A percentile compares a stretch with the other conserved stretches of the same genome.
phyloP scores from a whole-genome alignment of 1,140 invertebrate species.

The Ruditapes philippinarum region DNA sequence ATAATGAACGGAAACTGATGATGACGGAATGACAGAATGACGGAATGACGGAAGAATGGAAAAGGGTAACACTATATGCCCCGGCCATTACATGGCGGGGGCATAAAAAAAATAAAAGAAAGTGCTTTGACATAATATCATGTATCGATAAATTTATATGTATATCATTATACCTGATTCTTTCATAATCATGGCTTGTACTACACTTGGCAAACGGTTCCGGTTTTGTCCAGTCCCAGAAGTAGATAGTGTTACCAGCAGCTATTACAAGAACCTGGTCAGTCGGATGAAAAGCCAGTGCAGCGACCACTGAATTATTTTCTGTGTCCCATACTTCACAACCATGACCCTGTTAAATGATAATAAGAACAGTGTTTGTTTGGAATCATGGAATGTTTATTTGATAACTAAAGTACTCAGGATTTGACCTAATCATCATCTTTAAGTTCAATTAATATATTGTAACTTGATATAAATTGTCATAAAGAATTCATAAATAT shows the following conservation, averaged over 20 bases:
- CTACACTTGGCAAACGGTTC: constrained; percentile 91
- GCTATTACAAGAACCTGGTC: constrained; percentile 94
- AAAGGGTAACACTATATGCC: too few relatives aligned
- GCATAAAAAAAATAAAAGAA: neutral
- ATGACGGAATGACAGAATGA: too few relatives aligned
- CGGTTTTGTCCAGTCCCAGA: constrained; percentile 95
- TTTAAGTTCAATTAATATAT: too few relatives aligned
- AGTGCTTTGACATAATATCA: neutral
- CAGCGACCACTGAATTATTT: constrained; percentile 92
- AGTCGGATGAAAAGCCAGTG: constrained; percentile 94
- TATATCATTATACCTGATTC: constrained; percentile 88
- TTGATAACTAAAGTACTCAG: too few relatives aligned
- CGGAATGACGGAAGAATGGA: too few relatives aligned
- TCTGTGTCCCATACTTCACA: constrained; percentile 94
- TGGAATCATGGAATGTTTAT: too few relatives aligned
- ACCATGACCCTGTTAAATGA: constrained; percentile 90
- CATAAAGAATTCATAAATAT: too few relatives aligned
- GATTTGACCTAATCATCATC: too few relatives aligned
- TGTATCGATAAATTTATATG: neutral
- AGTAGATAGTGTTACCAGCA: constrained; percentile 94
- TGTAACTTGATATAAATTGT: too few relatives aligned
- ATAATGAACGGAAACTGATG: too few relatives aligned
- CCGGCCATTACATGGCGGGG: too few relatives aligned
- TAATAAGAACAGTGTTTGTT: too few relatives aligned
- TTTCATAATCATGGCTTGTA: constrained; percentile 84